Evolutionary conservation across 2,888 invertebrate genomes (phyloP), one percentile per base, ranked within the genome.

Genomic region (Ochropleura leucogaster): DNA sequence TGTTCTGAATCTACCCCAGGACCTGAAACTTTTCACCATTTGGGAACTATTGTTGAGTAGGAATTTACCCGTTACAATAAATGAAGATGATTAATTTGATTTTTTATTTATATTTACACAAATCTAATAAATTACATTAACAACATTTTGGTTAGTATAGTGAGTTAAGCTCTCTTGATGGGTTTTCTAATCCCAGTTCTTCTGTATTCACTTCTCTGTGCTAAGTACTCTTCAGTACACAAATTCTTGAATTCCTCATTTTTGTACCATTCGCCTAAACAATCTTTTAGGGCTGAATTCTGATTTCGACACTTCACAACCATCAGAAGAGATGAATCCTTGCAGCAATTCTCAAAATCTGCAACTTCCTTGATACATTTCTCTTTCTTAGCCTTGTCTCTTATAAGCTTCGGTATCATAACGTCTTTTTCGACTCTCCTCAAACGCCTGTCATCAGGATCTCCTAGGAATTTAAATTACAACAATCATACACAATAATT

Each of bases 381-480:
- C 89, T 98, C 98, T 18, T 90, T 91, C 92, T 97, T 98, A 0
- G 99, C 98, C 87, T 97, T 97, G 44, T 98, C 98, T 85, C 99
- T 97, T 97, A 99, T 98, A 89, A 98, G 97, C 94, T 99, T 98
- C 0, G 99, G 98, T 91, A 99, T 98, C 84, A 99, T 92, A 30
- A 99, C 98, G 90, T 99, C 98, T 40, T 94, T 95, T 95, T 99
- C 99, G 4, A 99, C 98, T 96, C 97, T 98, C 86, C 99, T 97
- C 69, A 99, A 93, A n/a, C 96, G 96, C 89, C 91, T 97, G 92
- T 99, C 99, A 85, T 98, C 96, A 3, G 99, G 99, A 95, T 99
- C 98, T 79, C 99, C 99, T 98, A 90, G 93, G 78, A 82, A 77
- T 73, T 70, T 66, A 53, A 64, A 55, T 71, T 46, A 40, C 18